phyloP scores from a whole-genome alignment of 2,113 vertebrate genomes.

The Brachyhypopomus occidentalis region DNA sequence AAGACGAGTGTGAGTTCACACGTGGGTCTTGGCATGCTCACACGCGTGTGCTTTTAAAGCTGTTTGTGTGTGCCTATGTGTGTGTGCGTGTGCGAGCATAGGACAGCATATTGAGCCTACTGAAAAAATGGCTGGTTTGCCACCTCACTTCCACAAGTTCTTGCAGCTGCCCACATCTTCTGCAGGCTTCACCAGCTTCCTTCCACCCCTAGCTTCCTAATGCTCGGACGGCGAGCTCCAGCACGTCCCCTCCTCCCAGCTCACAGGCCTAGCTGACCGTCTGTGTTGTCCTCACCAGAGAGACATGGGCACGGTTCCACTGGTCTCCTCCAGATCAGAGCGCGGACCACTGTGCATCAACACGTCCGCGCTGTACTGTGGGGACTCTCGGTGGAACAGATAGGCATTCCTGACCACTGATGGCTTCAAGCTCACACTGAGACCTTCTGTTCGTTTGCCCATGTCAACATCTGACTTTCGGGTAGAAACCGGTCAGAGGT shows the following conservation, averaged over 20 bases:
- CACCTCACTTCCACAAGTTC: slow-evolving; percentile 44
- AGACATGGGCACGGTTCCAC: not conserved
- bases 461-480: not conserved
- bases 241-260: not conserved
- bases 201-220: slow-evolving; percentile 18
- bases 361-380: slow-evolving; percentile 10
- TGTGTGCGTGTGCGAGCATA: slow-evolving; percentile 20
- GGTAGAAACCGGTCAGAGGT: slow-evolving; percentile 7
- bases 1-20: slow-evolving; percentile 55
- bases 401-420: slow-evolving; percentile 19
- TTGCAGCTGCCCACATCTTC: slow-evolving; percentile 53
- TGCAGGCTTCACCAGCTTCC: slow-evolving; percentile 43
- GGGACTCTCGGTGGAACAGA: not conserved
- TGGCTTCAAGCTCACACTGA: not conserved
- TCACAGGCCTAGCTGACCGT: slow-evolving; percentile 7
- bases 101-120: not conserved
- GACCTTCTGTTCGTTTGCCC: slow-evolving; percentile 19
- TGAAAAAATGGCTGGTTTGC: slow-evolving; percentile 39
- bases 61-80: slow-evolving; percentile 37
- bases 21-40: slow-evolving; percentile 44
- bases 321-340: slow-evolving; percentile 32
- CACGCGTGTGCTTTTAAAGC: slow-evolving; percentile 41
- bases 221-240: slow-evolving; percentile 21
- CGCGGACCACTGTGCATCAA: slow-evolving; percentile 15
- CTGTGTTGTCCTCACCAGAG: slow-evolving; percentile 11